These are phyloP conservation scores for Varroa destructor DNA, from an alignment of 1,140 invertebrate species.

Conservation along the genomic window DNA sequence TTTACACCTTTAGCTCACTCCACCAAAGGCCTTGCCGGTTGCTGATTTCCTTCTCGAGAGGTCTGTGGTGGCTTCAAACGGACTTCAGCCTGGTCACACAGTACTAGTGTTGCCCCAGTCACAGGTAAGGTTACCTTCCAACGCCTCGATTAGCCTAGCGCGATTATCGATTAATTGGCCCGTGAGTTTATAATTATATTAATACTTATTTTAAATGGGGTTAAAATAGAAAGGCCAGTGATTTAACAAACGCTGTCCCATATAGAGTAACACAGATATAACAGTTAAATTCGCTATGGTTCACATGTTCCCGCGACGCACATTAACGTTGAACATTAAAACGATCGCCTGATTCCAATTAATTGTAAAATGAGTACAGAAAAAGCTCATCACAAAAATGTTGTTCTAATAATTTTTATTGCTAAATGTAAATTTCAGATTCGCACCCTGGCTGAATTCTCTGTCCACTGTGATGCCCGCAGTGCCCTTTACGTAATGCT, in stretches of 20 bases:
- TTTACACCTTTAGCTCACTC: neutral
- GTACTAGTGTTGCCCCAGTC: constrained; percentile 15
- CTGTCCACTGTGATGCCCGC: constrained; percentile 13
- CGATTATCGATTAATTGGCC: neutral
- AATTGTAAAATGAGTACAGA: too few relatives aligned
- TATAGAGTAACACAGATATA: too few relatives aligned
- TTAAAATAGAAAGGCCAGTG: neutral
- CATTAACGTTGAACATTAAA: too few relatives aligned
- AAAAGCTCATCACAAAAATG: too few relatives aligned
- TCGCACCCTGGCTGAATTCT: constrained; percentile 8
- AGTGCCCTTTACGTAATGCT: constrained; percentile 22
- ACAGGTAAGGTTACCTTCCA: neutral
- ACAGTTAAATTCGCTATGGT: too few relatives aligned
- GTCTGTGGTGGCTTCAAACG: constrained; percentile 19
- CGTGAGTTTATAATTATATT: neutral
- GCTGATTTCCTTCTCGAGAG: constrained; percentile 12
- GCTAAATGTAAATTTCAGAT: neutral
- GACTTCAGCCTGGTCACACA: constrained; percentile 15
- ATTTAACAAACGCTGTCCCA: too few relatives aligned
- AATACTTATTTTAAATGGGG: neutral
- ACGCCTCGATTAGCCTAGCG: neutral
- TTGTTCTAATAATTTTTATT: too few relatives aligned
- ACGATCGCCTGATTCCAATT: too few relatives aligned
- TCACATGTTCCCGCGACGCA: too few relatives aligned
- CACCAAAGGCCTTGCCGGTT: constrained; percentile 12